These are phyloP conservation scores for Gadus chalcogrammus DNA, from an alignment of 2,113 vertebrate species.

Conservation along the genomic window DNA sequence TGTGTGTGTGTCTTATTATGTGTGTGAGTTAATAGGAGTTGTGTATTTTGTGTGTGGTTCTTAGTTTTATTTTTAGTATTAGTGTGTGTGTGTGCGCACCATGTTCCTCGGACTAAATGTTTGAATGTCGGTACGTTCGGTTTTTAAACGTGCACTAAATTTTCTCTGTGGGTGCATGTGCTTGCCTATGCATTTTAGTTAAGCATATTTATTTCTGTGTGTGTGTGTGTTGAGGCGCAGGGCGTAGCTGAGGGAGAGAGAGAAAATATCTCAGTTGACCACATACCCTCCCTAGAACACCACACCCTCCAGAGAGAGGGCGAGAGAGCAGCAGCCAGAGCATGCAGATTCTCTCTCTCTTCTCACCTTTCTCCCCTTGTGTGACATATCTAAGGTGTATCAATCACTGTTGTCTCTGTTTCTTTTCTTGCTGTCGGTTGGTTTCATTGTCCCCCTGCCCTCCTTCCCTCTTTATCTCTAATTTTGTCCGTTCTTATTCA, in stretches of 20 bases:
- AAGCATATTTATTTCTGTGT: not conserved
- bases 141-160: too few relatives aligned
- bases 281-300: constrained; percentile 64
- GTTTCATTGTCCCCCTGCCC: not conserved
- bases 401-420: constrained; percentile 13
- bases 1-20: not conserved
- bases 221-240: constrained; percentile 44
- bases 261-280: constrained; percentile 67
- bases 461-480: not conserved
- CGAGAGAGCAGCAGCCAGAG: constrained; percentile 25
- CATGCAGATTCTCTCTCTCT: constrained; percentile 14
- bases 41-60: constrained; percentile 2
- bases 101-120: too few relatives aligned
- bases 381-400: constrained; percentile 34
- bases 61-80: not conserved
- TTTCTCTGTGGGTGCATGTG: constrained; percentile 16
- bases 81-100: constrained; percentile 4
- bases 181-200: not conserved
- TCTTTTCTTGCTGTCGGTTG: not conserved
- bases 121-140: too few relatives aligned
- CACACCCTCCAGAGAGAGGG: constrained; percentile 57
- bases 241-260: constrained; percentile 67
- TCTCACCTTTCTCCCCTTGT: constrained; percentile 23
- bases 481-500: not conserved
- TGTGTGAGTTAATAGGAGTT: not conserved